Evolutionary conservation across 2,113 vertebrate genomes (phyloP), one percentile per base, ranked within the genome.

Genomic region (Gracilinanus agilis): DNA sequence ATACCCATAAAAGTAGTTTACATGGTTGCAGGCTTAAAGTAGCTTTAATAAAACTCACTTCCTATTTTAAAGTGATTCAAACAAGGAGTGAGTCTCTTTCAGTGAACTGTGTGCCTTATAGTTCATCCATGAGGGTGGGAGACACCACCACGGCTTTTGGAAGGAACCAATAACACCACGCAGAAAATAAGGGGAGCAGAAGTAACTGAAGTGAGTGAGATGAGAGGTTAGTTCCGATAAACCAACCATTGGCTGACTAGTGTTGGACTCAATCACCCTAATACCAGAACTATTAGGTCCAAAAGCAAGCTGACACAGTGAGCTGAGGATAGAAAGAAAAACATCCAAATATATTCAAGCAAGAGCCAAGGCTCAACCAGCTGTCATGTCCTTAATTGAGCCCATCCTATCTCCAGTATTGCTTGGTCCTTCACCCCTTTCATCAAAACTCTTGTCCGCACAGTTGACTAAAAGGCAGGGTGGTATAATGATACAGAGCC

Each of bases 41-140:
- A 83, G 67, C 34, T 40, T 83, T n/a, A 83, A 83, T 19, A 40
- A 83, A 94, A 49, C 83, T 96, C 92, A 95, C 25, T 94, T 94
- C 91, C 90, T 92, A 95, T 27, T 94, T 0, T 54, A 97, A 96
- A 83, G 67, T 83, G 16, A 83, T 83, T 83, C 55, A 96, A 94
- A 44, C 90, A 90, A 95, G 98, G 58, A 99, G 99, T 0, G 99
- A 99, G 97, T 99, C 99, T 98, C 99, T 99, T 98, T 99, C 99
- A 67, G 99, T 99, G 97, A 99, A 95, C 97, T 99, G 99, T 95
- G 99, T 99, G 96, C 99, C 99, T 97, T 99, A 99, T 94, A 99
- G 98, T 97, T 99, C 99, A 90, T 99, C 99, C 99, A 99, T 99
- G 96, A 95, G 98, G 93, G 93, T 58, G 25, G 92, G 61, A 93